Base-by-base conservation (phyloP, 2,888 invertebrate species). In the Ferdinandea cuprea region DNA sequence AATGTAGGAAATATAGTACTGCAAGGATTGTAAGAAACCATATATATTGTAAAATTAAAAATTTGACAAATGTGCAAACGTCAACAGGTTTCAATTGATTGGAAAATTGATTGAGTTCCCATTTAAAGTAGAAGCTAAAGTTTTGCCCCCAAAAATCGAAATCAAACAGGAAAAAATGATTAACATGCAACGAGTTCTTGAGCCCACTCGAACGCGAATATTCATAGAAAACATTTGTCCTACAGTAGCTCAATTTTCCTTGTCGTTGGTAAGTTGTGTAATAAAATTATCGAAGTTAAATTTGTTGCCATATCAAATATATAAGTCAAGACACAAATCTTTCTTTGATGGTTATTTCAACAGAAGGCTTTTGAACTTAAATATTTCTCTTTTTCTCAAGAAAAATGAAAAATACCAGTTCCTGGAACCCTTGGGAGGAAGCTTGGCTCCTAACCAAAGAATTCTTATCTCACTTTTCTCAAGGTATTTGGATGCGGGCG, bases 181-280 rank as follows among this genome's bases (percentile, higher is more conserved):
- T 5, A 13, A 76, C 2, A 85, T 83, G 0, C 56, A 88, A 6
- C 78, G 80, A 2, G 88, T 90, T 19, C 86, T 86, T 15, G 85
- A 88, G 28, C 3, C n/a, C 2, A 58, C 63, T 5, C 83, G 83
- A 44, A 37, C 85, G 0, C 85, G 87, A 32, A 73, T 90, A 17
- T 89, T 87, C 30, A 87, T 90, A 35, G 87, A 88, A 32, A 90
- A 90, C 72, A 71, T 42, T 2, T 86, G 88, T 21, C 88, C 89
- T 2, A 88, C 89, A 0, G 76, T 85, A 7, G 90, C 90, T 1
- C 85, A 86, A 79, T 78, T 90, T 15, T 73, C 74, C 2, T 69
- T 89, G 72, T 83, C 72, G 19, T 58, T 90, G 86, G 90, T 89
- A 79, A 86, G 87, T 77, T 40, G 8, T 40, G 3, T 32, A 6